Evolutionary conservation across 2,888 invertebrate genomes (phyloP), one percentile per base, ranked within the genome.

Genomic region (Branchipolynoe longqiensis): DNA sequence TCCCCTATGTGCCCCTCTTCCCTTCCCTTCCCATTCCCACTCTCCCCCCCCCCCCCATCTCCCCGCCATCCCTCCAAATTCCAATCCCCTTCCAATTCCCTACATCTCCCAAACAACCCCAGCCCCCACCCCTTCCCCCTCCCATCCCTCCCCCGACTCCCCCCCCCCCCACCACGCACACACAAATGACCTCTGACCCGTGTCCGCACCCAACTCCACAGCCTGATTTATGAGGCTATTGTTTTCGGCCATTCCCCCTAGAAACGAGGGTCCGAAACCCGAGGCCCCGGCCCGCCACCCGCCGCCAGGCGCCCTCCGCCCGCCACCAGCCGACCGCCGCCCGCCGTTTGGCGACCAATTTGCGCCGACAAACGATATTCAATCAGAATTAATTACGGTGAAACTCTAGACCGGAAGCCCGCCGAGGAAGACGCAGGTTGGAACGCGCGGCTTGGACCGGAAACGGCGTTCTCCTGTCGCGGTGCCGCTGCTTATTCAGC

Each of bases 361-460:
- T 78, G 31, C 22, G 28, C 78, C 78, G 48, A 41, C 78, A 78
- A 78, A 78, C 78, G 54, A 78, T 78, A 54, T 48, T 54, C 78
- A 78, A 78, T 78, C 78, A 48, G 33, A 41, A 78, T 78, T 78
- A 54, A 78, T 78, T 78, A 54, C 28, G 48, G 78, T 78, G 78
- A 18, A 78, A 78, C 54, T 78, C 78, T 78, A 78, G 54, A 78
- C 78, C 12, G 78, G 78, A 78, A 78, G 78, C 48, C 25, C 28
- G 78, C 14, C 6, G n/a, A 18, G 62, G 8, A 12, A 22, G n/a
- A 25, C 62, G 31, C n/a, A n/a, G n/a, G n/a, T n/a, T n/a, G n/a
- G n/a, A n/a, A n/a, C n/a, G n/a, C n/a, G n/a, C n/a, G n/a, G n/a
- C n/a, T n/a, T n/a, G n/a, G n/a, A n/a, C n/a, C n/a, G n/a, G n/a